These are phyloP conservation scores for Opisthocomus hoazin DNA, from an alignment of 2,113 vertebrate genomes.

Conservation along the genomic window DNA sequence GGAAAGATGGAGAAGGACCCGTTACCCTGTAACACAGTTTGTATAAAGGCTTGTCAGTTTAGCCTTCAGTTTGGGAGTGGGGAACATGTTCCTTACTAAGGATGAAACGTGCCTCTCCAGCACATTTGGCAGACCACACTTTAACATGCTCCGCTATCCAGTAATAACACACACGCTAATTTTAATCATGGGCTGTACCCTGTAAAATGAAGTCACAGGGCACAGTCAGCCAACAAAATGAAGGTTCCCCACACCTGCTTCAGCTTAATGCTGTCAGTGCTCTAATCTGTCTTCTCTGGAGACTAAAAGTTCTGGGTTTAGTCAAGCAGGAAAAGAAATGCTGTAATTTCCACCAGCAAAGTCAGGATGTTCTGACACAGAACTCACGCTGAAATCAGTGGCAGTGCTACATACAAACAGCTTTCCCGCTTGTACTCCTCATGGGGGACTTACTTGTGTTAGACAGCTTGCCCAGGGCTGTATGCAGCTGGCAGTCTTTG, in stretches of 20 bases:
- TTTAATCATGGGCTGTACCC: neutral
- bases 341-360: constrained; percentile 27
- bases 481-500: neutral
- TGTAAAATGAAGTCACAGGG: constrained; percentile 2
- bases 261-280: neutral
- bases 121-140: neutral
- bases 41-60: neutral
- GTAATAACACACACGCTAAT: neutral
- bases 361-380: constrained; percentile 25
- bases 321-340: constrained; percentile 27
- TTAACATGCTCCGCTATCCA: neutral
- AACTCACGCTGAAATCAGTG: neutral
- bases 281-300: constrained; percentile 1
- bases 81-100: neutral
- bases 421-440: neutral
- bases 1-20: neutral
- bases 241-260: neutral
- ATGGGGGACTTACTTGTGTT: neutral
- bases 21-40: neutral
- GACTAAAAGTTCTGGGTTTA: constrained; percentile 18
- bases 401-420: neutral
- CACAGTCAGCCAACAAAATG: neutral
- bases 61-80: neutral
- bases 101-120: neutral
- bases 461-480: neutral